A percentile compares a stretch with the other conserved stretches of the same genome.
These are phyloP conservation scores for Galagoides demidoff DNA, from an alignment of 2,797 vertebrate species.

Conservation along the genomic window DNA sequence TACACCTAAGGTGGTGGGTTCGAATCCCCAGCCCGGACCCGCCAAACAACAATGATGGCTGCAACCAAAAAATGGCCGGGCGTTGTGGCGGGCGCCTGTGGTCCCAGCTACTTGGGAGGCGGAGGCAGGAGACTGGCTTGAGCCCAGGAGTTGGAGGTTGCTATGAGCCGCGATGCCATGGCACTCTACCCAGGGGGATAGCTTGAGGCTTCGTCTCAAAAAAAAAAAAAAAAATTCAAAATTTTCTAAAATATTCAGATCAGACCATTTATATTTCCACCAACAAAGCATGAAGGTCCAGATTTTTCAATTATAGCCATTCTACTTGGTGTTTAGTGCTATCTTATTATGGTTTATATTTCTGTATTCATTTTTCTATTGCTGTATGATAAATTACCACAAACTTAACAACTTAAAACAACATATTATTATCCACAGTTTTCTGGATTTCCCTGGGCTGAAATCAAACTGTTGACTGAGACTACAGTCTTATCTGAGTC, in stretches of 20 bases:
- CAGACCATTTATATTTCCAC: background rate
- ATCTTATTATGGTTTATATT: background rate
- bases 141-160: too few species aligned
- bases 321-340: background rate
- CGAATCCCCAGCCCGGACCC: too few species aligned
- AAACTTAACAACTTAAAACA: background rate
- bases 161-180: too few species aligned
- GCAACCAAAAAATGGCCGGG: too few species aligned
- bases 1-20: too few species aligned
- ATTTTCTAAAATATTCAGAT: background rate
- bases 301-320: background rate
- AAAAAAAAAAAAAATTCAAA: background rate
- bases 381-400: background rate
- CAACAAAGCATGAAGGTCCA: background rate
- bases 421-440: background rate
- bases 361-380: constrained; percentile 27
- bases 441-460: background rate
- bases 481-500: background rate
- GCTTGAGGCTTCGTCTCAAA: too few species aligned
- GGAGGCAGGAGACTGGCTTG: too few species aligned
- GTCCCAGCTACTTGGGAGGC: too few species aligned
- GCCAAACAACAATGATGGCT: too few species aligned
- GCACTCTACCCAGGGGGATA: too few species aligned
- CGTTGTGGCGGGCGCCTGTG: too few species aligned
- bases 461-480: background rate